Evolutionary conservation across 2,797 vertebrate species (phyloP), one percentile per base, ranked within the genome.

Genomic region (Clamator glandarius): DNA sequence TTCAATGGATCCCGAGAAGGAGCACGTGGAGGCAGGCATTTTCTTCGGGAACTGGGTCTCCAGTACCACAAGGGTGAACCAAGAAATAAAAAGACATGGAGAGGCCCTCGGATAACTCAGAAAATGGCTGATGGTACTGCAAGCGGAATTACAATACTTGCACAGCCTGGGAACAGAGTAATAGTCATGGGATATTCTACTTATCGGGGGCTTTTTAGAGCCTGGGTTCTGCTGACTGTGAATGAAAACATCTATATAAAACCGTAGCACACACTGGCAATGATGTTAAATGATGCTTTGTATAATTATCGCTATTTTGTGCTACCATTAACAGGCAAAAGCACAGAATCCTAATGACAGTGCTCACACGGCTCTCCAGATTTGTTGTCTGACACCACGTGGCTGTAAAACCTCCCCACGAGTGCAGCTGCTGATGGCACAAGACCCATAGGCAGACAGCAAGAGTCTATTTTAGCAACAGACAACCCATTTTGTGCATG

Each of bases 231-330:
- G 97, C 97, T 97, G 96, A 96, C 95, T 96, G 87, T 16, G 75
- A 96, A 89, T 52, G 75, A 55, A 36, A 92, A 63, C 26, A 81
- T 21, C 48, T 82, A 95, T 95, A 97, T 97, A 97, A 94, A 97
- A 96, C 94, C 46, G 76, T 48, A 93, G 97, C 97, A 95, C 92
- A 93, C 57, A 14, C 88, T 83, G 77, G 92, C 88, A 90, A 95
- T 92, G 97, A 97, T 96, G 97, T 87, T 97, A 97, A 97, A 97
- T 90, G 97, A 97, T 86, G 96, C 97, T 94, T 96, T 28, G 5
- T 95, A 74, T 97, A 95, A 97, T 97, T 96, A 97, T 95, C 87
- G 2, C 97, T 87, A 84, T 94, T 97, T 96, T 80, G 66, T 44
- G 55, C 89, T 82, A 90, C 95, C 96, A 94, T 97, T 97, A 97